Conservation (phyloP, 2,113 vertebrate species). For the Empidonax alnorum region DNA sequence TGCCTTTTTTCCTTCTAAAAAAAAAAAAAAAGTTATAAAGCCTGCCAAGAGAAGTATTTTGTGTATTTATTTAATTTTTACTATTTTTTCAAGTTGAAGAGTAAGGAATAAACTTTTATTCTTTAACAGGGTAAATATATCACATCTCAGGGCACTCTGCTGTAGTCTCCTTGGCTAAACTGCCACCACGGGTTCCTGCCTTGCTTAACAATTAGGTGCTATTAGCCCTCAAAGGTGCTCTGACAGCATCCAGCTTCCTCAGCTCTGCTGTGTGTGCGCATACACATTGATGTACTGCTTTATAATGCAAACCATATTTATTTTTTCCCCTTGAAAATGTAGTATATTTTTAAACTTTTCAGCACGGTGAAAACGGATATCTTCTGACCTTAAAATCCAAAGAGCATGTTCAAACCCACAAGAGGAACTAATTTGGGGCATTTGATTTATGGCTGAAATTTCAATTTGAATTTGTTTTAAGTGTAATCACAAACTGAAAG, state of each 20-base stretch:
- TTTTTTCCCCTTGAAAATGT: background rate
- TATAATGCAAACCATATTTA: slow-evolving; percentile 65
- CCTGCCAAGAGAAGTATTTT: slow-evolving; percentile 66
- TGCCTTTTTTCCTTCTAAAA: slow-evolving; percentile 20
- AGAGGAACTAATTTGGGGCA: slow-evolving; percentile 66
- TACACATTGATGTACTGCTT: slow-evolving; percentile 41
- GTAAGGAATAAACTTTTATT: slow-evolving; percentile 48
- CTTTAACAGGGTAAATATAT: slow-evolving; percentile 17
- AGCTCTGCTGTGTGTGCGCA: background rate
- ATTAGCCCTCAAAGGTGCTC: slow-evolving; percentile 40
- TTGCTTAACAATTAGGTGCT: slow-evolving; percentile 18
- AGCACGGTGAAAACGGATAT: slow-evolving; percentile 57
- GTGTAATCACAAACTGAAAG: slow-evolving; percentile 45
- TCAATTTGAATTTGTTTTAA: slow-evolving; percentile 65
- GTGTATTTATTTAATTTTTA: slow-evolving; percentile 65
- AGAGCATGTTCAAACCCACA: slow-evolving; percentile 65
- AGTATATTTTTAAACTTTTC: slow-evolving; percentile 68
- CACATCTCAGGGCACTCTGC: background rate
- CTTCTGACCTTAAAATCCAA: slow-evolving; percentile 59
- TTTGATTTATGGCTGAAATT: slow-evolving; percentile 68
- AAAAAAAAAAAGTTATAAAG: slow-evolving; percentile 29
- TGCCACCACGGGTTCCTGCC: background rate
- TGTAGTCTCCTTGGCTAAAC: background rate
- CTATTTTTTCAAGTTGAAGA: slow-evolving; percentile 47
- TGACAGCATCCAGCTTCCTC: background rate